These are phyloP conservation scores for Probosciger aterrimus DNA, from an alignment of 2,113 vertebrate species.

Conservation along the genomic window DNA sequence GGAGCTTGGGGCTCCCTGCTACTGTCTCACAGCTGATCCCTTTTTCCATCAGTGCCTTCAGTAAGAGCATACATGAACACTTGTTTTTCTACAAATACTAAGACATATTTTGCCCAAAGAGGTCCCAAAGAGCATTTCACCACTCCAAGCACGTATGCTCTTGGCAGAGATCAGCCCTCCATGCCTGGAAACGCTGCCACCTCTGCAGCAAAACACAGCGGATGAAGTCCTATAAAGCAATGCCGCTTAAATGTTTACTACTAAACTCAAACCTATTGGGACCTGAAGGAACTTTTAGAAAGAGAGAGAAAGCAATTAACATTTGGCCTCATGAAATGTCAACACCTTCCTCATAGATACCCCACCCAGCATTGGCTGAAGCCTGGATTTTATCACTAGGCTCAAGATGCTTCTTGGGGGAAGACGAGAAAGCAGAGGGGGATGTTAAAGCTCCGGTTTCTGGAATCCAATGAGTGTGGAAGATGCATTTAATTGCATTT, in stretches of 20 bases:
- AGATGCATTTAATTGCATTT: neutral
- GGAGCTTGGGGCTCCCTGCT: neutral
- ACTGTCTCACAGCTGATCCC: neutral
- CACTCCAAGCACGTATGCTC: neutral
- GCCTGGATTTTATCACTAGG: constrained; percentile 5
- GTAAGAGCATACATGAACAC: fast-evolving
- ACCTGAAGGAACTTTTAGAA: neutral
- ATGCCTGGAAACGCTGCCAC: neutral
- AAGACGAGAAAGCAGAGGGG: neutral
- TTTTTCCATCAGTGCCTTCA: neutral
- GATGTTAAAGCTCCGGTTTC: neutral
- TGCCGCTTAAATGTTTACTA: neutral
- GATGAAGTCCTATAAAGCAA: neutral
- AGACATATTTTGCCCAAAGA: neutral
- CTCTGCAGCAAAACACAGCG: neutral
- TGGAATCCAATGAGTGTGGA: neutral
- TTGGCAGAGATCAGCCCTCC: neutral
- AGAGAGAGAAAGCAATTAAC: neutral
- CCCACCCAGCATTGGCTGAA: neutral
- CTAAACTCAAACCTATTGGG: neutral
- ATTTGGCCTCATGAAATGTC: neutral
- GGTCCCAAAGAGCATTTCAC: neutral
- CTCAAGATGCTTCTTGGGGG: neutral
- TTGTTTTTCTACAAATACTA: neutral
- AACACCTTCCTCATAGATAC: neutral